Percentiles rank a stretch among this genome's conserved stretches.
phyloP scores from a whole-genome alignment of 2,888 invertebrate species.

The Cerastoderma edule region DNA sequence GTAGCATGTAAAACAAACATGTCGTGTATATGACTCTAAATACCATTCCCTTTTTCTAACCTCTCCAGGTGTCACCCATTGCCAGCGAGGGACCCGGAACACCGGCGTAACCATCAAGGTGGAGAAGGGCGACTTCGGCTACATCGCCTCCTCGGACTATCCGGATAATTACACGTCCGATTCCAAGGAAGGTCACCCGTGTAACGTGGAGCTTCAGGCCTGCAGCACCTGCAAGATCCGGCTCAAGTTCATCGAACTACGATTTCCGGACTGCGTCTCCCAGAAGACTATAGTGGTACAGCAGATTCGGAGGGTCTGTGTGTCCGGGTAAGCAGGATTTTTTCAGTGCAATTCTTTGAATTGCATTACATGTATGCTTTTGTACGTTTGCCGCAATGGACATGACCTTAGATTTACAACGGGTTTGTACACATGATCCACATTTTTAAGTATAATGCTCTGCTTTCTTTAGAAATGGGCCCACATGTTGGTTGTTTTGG shows the following conservation, averaged over 20 bases:
- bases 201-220: slow-evolving; percentile 74
- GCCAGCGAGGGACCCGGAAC: slow-evolving; percentile 52
- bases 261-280: slow-evolving; percentile 69
- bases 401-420: no score
- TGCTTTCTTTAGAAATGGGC: no score
- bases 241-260: slow-evolving; percentile 68
- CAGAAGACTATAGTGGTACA: slow-evolving; percentile 42
- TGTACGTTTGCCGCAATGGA: no score
- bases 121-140: slow-evolving; percentile 73
- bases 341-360: not conserved
- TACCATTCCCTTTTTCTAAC: no score
- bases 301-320: slow-evolving; percentile 63
- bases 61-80: slow-evolving; percentile 64
- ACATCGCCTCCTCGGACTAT: slow-evolving; percentile 68
- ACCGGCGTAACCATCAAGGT: slow-evolving; percentile 61
- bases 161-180: slow-evolving; percentile 67
- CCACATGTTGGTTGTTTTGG: no score
- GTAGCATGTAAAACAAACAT: no score
- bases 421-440: no score
- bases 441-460: no score
- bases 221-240: slow-evolving; percentile 77
- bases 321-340: slow-evolving; percentile 66
- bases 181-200: slow-evolving; percentile 67
- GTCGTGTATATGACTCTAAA: no score
- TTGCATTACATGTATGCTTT: no score